phyloP scores from a whole-genome alignment of 1,140 invertebrate species.

The Gryon sp. region DNA sequence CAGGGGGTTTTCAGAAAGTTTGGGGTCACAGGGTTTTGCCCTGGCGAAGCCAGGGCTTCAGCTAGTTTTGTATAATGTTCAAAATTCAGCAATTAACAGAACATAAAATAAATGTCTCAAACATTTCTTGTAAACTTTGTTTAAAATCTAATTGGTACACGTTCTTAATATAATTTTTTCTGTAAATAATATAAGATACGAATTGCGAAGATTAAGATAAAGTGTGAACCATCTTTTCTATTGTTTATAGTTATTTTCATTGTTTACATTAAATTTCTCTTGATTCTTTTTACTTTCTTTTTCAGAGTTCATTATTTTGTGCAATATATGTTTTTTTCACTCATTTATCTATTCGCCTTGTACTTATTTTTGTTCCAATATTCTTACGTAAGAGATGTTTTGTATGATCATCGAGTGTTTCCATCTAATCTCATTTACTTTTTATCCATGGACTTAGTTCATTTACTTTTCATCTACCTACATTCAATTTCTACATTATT shows the following conservation, averaged over 20 bases:
- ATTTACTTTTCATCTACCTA: slow-evolving; percentile 44
- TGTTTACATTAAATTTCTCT: too few species aligned
- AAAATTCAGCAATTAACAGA: too few species aligned
- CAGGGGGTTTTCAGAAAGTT: too few species aligned
- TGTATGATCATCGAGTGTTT: slow-evolving; percentile 19
- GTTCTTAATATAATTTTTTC: too few species aligned
- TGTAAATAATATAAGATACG: too few species aligned
- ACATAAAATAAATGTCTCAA: too few species aligned
- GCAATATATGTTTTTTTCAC: slow-evolving; percentile 5
- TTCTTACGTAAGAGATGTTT: slow-evolving; percentile 22
- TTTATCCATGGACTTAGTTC: slow-evolving; percentile 29
- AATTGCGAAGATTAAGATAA: slow-evolving; percentile 45
- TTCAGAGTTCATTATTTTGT: slow-evolving; percentile 4
- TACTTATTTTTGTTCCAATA: slow-evolving; percentile 9
- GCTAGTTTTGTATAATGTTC: too few species aligned
- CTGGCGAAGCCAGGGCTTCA: too few species aligned
- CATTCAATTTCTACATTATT: slow-evolving; percentile 52
- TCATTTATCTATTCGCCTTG: background rate
- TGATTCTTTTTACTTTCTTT: background rate
- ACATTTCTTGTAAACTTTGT: too few species aligned
- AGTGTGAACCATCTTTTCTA: slow-evolving; percentile 28
- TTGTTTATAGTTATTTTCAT: too few species aligned
- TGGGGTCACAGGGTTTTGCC: too few species aligned
- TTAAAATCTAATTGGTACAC: too few species aligned
- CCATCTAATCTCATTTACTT: slow-evolving; percentile 46